Base-by-base conservation (phyloP, 2,113 vertebrate species). In the Stomatorhinus ivindoensis region DNA sequence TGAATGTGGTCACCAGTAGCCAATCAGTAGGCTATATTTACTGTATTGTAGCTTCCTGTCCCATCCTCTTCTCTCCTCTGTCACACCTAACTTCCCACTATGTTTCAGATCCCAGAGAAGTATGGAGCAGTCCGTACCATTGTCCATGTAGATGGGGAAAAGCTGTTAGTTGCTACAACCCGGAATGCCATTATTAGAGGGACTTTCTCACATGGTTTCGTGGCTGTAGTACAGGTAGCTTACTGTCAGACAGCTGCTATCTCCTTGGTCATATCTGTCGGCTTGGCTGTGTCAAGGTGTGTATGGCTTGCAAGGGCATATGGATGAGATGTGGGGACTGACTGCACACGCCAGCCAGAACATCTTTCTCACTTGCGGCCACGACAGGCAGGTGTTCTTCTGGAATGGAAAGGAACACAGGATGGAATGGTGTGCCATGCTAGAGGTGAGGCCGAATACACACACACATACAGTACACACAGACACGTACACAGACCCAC, bases 321-420 rank as follows among this genome's bases (percentile, higher is more conserved):
- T 97, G 0, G 97, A 98, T 80, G 97, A 98, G 92, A 96, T 98
- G 93, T 98, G 97, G 97, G 97, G 97, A 0, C 92, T 98, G 91
- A 96, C 97, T 19, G 97, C 97, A 0, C 97, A 98, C 89, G 97
- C 96, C 1, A 95, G 94, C 24, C 95, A 95, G 89, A 96, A 96
- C 92, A 93, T 96, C 31, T 97, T 98, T 92, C 94, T 98, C 89
- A 97, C 96, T 89, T 98, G 97, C 3, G 97, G 96, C 31, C 95
- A 98, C 0, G 97, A 98, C 95, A 93, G 94, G 51, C 97, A 97
- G 92, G 95, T 97, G 91, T 97, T 97, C 92, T 89, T 97, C 90
- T 98, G 97, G 97, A 96, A 97, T 24, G 94, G 96, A 1, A 96
- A 95, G 90, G 94, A 96, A 2, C 97, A 98, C 87, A 95, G 92